These are phyloP conservation scores for Puma concolor DNA, from an alignment of 2,113 vertebrate genomes.

Conservation along the genomic window DNA sequence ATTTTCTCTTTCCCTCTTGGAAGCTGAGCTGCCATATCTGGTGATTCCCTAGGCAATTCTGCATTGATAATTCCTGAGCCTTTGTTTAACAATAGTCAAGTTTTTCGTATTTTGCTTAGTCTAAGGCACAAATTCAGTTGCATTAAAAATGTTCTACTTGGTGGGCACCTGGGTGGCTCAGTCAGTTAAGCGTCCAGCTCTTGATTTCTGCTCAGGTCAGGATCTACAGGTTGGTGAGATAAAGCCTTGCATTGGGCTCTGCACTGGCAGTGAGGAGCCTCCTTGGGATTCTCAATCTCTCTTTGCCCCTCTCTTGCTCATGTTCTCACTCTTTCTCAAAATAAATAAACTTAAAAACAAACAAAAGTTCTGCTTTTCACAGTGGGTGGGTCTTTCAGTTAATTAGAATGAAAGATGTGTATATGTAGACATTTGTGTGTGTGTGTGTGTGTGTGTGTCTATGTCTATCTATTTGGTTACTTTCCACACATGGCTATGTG, in stretches of 20 bases:
- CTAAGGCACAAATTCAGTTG: not conserved
- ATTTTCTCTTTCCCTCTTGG: not conserved
- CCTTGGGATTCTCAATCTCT: no score
- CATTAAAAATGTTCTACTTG: not conserved
- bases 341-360: no score
- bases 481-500: not conserved
- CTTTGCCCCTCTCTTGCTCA: no score
- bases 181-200: no score
- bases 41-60: not conserved
- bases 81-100: not conserved
- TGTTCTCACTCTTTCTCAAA: no score
- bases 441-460: no score
- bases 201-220: no score
- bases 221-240: no score
- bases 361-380: not conserved
- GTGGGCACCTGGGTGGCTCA: no score
- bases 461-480: not conserved
- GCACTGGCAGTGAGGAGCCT: no score
- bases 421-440: not conserved
- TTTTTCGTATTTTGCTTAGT: not conserved
- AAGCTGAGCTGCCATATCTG: not conserved
- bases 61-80: not conserved
- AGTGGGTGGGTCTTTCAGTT: not conserved
- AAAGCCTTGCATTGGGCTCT: no score
- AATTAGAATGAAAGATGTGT: not conserved